A percentile compares a stretch with the other conserved stretches of the same genome.
phyloP scores from a whole-genome alignment of 2,888 invertebrate genomes.

The Sphaeridia pumilis region DNA sequence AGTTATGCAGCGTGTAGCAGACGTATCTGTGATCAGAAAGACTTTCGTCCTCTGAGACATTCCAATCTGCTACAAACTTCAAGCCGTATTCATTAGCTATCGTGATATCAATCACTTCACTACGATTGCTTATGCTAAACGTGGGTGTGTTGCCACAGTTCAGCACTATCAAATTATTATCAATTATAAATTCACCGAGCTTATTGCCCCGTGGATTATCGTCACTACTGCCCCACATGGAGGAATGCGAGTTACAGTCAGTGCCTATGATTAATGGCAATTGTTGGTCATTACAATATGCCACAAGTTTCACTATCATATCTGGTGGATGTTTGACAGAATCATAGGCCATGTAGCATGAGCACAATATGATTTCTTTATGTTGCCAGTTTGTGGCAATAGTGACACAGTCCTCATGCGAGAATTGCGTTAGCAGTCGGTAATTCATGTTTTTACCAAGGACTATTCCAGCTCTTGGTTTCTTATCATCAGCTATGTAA shows the following conservation, averaged over 20 bases:
- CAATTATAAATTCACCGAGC: background rate
- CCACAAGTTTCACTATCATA: background rate
- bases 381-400: background rate
- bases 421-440: background rate
- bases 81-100: background rate
- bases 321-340: background rate
- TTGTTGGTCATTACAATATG: background rate
- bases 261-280: background rate
- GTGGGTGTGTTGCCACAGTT: background rate
- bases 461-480: too few species aligned
- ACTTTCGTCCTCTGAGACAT: background rate
- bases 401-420: background rate
- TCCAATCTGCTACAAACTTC: background rate
- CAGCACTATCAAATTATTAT: background rate
- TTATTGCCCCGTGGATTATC: background rate
- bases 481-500: too few species aligned
- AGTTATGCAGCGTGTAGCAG: background rate
- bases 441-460: too few species aligned
- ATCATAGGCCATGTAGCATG: background rate
- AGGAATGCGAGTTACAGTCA: background rate
- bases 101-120: background rate
- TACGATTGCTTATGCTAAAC: background rate
- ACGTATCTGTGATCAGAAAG: background rate
- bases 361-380: background rate
- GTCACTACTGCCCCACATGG: background rate